Conservation (phyloP, 2,113 vertebrate species). For the Mobula birostris region DNA sequence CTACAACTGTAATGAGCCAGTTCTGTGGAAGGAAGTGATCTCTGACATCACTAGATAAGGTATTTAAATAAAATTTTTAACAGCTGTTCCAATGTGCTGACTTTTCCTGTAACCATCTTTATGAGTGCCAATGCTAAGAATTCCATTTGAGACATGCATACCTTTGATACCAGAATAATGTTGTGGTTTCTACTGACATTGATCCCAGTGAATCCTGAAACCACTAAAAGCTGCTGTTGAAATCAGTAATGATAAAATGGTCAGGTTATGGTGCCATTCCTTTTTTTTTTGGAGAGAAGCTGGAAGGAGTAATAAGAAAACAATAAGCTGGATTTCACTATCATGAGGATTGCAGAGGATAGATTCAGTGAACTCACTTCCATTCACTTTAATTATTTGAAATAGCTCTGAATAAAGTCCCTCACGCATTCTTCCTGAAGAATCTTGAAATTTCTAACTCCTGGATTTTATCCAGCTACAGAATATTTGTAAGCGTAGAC, state of each 20-base stretch:
- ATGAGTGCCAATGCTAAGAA: not conserved
- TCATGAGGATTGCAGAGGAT: not conserved
- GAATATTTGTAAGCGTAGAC: not conserved
- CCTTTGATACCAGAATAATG: too few species aligned
- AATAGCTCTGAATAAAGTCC: not conserved
- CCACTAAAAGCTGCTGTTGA: not conserved
- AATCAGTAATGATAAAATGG: not conserved
- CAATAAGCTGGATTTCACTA: not conserved
- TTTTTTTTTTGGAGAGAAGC: not conserved
- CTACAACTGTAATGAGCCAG: not conserved
- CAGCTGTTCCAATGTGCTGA: not conserved
- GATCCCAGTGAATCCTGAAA: not conserved
- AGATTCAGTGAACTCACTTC: constrained; percentile 2
- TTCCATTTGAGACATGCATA: not conserved
- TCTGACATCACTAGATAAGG: not conserved
- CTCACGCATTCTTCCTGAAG: not conserved
- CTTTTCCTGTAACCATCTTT: not conserved
- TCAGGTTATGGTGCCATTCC: not conserved
- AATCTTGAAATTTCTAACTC: not conserved
- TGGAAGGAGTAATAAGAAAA: not conserved
- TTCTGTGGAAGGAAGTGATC: not conserved
- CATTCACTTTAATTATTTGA: not conserved
- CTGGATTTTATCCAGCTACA: not conserved
- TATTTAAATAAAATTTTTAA: not conserved
- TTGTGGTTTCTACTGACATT: not conserved